Evolutionary conservation across 1,140 invertebrate genomes (phyloP).

Genomic region (Leptinotarsa undecemlineata): DNA sequence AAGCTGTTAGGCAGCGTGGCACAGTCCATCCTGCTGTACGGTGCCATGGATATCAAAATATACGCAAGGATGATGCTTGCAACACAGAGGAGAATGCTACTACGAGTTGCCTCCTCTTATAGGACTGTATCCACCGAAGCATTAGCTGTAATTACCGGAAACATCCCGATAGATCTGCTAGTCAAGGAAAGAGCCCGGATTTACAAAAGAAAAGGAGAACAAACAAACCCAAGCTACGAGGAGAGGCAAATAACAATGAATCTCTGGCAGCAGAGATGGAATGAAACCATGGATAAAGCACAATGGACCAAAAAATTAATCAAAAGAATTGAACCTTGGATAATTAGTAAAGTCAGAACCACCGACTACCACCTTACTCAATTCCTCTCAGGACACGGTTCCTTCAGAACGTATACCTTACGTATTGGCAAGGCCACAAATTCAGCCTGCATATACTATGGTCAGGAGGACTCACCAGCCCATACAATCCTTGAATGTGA

Average conservation of each 20-base stretch:
- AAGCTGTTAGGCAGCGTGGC: conserved; percentile 31
- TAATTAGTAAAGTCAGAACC: conserved; percentile 33
- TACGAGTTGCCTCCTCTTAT: conserved; percentile 30
- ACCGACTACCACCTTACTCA: conserved; percentile 44
- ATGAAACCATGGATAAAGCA: neutral
- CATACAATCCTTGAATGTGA: conserved; percentile 45
- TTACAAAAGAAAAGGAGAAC: neutral
- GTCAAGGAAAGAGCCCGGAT: conserved; percentile 27
- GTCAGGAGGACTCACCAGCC: conserved; percentile 39
- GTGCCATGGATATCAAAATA: neutral
- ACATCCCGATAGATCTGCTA: conserved; percentile 41
- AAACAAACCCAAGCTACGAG: neutral
- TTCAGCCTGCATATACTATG: conserved; percentile 33
- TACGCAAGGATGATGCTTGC: conserved; percentile 5
- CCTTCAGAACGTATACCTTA: conserved; percentile 45
- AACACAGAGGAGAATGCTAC: conserved; percentile 22
- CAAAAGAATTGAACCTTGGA: conserved; percentile 25
- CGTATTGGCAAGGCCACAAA: conserved; percentile 36
- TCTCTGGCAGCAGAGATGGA: conserved; percentile 27
- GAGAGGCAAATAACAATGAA: conserved; percentile 10
- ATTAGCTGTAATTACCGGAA: conserved; percentile 33
- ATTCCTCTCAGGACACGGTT: conserved; percentile 51
- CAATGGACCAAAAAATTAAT: conserved; percentile 35
- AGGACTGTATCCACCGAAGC: conserved; percentile 40
- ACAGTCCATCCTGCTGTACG: conserved; percentile 31